phyloP scores from a whole-genome alignment of 2,797 vertebrate species.

The Rhinatrema bivittatum region DNA sequence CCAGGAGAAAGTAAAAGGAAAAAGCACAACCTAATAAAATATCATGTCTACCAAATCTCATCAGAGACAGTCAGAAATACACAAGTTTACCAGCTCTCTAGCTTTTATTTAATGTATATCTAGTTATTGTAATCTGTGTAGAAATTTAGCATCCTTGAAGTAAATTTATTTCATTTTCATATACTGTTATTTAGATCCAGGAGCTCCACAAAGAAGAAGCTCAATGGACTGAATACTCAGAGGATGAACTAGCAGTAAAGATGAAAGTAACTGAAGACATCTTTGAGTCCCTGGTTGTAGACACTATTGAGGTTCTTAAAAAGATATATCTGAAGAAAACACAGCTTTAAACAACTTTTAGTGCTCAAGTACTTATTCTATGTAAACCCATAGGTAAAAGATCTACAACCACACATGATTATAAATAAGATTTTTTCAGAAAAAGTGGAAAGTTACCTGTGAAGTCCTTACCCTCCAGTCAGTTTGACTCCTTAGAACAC shows the following conservation, averaged over 20 bases:
- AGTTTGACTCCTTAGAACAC: too few relatives aligned
- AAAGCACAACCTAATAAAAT: too few relatives aligned
- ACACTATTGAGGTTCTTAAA: conserved; percentile 34
- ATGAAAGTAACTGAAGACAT: conserved; percentile 30
- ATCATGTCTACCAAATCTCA: too few relatives aligned
- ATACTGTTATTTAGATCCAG: conserved; percentile 21
- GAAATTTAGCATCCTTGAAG: neutral
- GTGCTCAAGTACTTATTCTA: neutral
- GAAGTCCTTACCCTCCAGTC: too few relatives aligned
- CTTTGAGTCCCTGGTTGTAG: conserved; percentile 28
- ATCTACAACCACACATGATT: neutral
- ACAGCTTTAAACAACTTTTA: neutral
- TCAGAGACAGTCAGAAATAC: too few relatives aligned
- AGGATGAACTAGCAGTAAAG: conserved; percentile 36
- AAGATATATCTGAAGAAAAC: conserved; percentile 19
- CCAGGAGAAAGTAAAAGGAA: too few relatives aligned
- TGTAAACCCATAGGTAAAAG: neutral
- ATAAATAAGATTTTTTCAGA: too few relatives aligned
- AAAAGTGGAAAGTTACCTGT: too few relatives aligned
- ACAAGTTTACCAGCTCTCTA: too few relatives aligned
- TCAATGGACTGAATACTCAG: conserved; percentile 23
- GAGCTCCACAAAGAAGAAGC: conserved; percentile 20
- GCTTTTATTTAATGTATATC: too few relatives aligned
- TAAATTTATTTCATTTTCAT: neutral
- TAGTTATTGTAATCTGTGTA: too few relatives aligned